phyloP scores from a whole-genome alignment of 2,113 vertebrate species.

The Laterallus jamaicensis region DNA sequence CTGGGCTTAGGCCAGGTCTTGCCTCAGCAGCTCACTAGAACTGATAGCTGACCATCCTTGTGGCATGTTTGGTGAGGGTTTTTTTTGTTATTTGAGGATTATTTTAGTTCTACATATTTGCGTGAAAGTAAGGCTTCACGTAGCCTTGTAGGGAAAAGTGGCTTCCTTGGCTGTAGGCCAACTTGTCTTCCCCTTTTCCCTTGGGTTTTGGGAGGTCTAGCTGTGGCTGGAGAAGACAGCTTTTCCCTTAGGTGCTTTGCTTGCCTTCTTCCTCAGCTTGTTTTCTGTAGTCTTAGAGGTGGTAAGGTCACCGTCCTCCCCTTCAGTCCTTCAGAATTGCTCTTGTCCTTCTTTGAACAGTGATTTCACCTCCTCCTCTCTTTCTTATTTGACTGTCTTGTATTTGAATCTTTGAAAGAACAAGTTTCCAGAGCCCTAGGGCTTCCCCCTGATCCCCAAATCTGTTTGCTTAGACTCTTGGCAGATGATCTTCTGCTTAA shows the following conservation, averaged over 20 bases:
- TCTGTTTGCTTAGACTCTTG: neutral
- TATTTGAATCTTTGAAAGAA: neutral
- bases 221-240: accelerated
- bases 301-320: neutral
- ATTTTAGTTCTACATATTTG: accelerated
- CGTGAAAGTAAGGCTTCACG: accelerated
- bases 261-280: neutral
- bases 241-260: neutral
- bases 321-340: neutral
- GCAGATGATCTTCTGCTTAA: neutral
- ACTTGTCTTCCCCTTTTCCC: no score
- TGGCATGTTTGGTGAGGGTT: accelerated
- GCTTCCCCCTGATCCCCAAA: accelerated
- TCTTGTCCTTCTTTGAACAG: neutral
- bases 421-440: neutral
- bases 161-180: neutral
- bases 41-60: accelerated
- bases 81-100: no score
- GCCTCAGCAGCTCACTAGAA: neutral
- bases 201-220: neutral
- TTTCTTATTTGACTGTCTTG: neutral
- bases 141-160: neutral
- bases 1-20: neutral
- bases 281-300: neutral
- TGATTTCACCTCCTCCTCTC: accelerated